Conservation (phyloP, 2,113 vertebrate species). For the Cavia aperea region DNA sequence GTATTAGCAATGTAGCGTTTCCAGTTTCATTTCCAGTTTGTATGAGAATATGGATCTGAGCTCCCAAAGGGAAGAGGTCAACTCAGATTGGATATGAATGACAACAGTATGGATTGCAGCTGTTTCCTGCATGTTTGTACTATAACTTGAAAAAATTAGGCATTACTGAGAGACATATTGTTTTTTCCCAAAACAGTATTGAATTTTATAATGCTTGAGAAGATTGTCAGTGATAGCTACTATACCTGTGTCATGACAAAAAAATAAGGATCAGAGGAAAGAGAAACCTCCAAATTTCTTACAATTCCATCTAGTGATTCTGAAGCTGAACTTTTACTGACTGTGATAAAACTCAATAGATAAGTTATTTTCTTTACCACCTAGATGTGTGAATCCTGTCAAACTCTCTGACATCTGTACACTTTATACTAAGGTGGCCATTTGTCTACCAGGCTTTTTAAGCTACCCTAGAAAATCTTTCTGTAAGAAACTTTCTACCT, state of each 20-base stretch:
- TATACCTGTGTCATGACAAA: neutral
- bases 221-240: neutral
- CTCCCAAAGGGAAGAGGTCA: neutral
- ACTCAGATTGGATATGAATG: neutral
- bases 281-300: neutral
- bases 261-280: neutral
- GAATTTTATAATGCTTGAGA: neutral
- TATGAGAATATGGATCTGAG: neutral
- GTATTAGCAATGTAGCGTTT: constrained; percentile 29
- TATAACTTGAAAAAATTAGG: neutral
- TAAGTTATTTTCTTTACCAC: neutral
- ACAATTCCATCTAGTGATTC: neutral
- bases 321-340: neutral
- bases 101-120: neutral
- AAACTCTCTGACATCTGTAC: neutral
- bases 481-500: neutral
- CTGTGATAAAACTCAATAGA: neutral
- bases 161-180: neutral
- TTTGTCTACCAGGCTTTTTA: neutral
- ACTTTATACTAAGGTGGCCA: neutral
- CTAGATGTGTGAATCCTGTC: neutral
- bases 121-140: neutral
- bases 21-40: neutral
- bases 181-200: neutral
- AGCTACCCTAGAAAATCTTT: neutral